Evolutionary conservation across 2,113 vertebrate genomes (phyloP), one percentile per base, ranked within the genome.

Genomic region (Callorhinus ursinus): DNA sequence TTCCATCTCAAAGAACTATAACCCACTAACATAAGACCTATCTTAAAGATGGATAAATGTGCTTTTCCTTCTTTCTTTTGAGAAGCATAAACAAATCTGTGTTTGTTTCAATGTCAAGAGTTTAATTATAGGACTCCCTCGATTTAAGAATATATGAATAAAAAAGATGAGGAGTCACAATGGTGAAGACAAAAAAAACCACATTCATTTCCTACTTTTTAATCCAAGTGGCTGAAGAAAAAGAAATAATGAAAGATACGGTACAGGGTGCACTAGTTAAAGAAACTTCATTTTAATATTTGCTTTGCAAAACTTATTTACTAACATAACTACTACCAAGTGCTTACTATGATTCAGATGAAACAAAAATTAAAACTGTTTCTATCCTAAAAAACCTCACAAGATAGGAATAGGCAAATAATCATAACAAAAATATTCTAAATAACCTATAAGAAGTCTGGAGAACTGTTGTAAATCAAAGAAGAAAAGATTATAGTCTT

Each of bases 131-230:
- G 24, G 67, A 87, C 11, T 65, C 61, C 33, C 26, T 72, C 3
- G 42, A 81, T 31, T 95, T 80, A 93, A 84, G 36, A 28, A 49
- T 61, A 69, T 36, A 67, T 83, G 51, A 69, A 67, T 74, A 19
- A 69, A 72, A 95, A 83, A 91, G 67, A 12, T 65, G 31, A 92
- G 5, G 83, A 84, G 18, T 49, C 19, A 88, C 6, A 95, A 94
- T 3, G 1, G 67, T 80, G 9, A 65, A 85, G 33, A 90, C 36
- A 88, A 91, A 88, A 77, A 59, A 59, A 24, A 24, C 16, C 5
- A 46, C 28, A 85, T 76, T 88, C 13, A 36, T 80, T 77, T 95
- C 85, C 61, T 86, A 93, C 26, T 85, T 88, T 92, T 96, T 80
- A 83, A 92, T 96, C 28, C 69, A 76, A 33, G 16, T 85, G 39